A percentile compares a stretch with the other conserved stretches of the same genome.
Conservation (phyloP, 2,113 vertebrate species). For the Pontoporia blainvillei region DNA sequence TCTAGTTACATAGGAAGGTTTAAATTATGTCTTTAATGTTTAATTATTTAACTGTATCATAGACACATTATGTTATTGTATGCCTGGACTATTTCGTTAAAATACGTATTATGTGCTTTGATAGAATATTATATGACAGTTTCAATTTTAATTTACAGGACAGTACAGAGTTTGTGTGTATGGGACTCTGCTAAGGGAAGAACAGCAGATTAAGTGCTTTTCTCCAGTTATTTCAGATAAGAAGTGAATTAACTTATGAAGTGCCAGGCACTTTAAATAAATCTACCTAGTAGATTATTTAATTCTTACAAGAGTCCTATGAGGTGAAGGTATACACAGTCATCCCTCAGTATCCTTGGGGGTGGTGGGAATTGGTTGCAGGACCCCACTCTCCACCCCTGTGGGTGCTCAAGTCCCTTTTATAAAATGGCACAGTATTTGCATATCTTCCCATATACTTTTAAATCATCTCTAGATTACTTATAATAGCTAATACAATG, state of each 20-base stretch:
- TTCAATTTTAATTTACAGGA: constrained; percentile 14
- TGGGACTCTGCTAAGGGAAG: not conserved
- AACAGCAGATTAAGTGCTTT: not conserved
- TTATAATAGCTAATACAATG: too few relatives aligned
- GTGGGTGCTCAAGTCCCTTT: too few relatives aligned
- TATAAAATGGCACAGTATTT: too few relatives aligned
- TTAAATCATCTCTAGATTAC: too few relatives aligned
- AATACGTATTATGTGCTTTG: not conserved
- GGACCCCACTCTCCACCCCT: too few relatives aligned
- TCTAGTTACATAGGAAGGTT: not conserved
- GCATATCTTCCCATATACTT: too few relatives aligned
- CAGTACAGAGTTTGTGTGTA: not conserved
- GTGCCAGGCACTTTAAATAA: not conserved
- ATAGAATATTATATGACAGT: not conserved
- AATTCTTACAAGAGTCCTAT: not conserved
- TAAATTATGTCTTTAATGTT: constrained; percentile 3
- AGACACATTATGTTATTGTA: not conserved
- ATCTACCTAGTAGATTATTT: not conserved
- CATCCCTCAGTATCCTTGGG: not conserved
- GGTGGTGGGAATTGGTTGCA: not conserved
- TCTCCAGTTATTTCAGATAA: not conserved
- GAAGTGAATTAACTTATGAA: not conserved
- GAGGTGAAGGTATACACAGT: not conserved
- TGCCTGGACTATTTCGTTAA: not conserved
- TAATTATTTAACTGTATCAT: not conserved